Percentiles rank a stretch among this genome's conserved stretches.
Conservation (phyloP, 2,888 invertebrate species). For the Oligia latruncula region DNA sequence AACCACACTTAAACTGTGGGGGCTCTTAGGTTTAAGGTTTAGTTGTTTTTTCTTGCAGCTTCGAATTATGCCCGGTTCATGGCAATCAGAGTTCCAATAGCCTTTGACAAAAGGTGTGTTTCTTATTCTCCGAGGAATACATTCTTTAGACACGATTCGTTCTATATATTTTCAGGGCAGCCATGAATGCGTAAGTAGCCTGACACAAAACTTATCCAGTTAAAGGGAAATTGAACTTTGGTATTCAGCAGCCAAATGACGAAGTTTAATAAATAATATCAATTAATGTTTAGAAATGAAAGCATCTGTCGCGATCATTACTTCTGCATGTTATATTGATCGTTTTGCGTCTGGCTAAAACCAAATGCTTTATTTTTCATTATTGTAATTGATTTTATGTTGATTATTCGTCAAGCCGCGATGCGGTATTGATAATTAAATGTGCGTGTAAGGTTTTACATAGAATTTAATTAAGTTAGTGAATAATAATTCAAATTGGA, state of each 20-base stretch:
- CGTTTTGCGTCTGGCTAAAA: constrained; percentile 41
- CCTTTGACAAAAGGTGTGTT: not conserved
- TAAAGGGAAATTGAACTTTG: not conserved
- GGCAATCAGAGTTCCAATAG: not conserved
- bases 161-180: not conserved
- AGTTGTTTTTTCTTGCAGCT: constrained; percentile 1
- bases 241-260: constrained; percentile 15
- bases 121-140: not conserved
- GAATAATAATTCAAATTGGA: constrained; percentile 28
- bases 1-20: not conserved
- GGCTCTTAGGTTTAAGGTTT: not conserved
- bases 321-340: constrained; percentile 20
- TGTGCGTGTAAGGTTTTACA: constrained; percentile 33
- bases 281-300: constrained; percentile 41
- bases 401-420: constrained; percentile 46
- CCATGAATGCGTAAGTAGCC: not conserved
- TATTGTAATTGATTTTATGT: constrained; percentile 47
- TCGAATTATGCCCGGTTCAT: not conserved
- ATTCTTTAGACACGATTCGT: not conserved
- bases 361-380: constrained; percentile 54
- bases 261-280: constrained; percentile 32
- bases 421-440: constrained; percentile 41
- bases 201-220: not conserved
- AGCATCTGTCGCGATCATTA: constrained; percentile 47
- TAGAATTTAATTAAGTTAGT: constrained; percentile 31